Conservation (phyloP, 2,888 invertebrate genomes). For the Griposia aprilina region DNA sequence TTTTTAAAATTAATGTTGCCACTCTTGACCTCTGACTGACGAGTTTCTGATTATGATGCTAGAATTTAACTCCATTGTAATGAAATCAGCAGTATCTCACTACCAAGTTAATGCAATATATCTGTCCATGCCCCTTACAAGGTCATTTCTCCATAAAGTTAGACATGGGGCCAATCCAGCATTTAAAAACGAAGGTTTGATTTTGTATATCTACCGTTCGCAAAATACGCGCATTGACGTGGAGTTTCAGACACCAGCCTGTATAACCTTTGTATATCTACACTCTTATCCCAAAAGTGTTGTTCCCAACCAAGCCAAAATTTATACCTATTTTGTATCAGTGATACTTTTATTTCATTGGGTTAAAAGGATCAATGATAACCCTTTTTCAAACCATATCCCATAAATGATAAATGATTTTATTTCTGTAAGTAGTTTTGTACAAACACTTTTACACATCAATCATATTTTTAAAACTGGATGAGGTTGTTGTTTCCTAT, state of each 20-base stretch:
- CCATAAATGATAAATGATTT: too few species aligned
- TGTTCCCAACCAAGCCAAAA: background rate
- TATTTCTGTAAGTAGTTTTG: too few species aligned
- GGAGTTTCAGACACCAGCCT: too few species aligned
- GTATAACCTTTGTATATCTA: too few species aligned
- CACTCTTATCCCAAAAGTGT: background rate
- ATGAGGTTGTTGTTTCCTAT: too few species aligned
- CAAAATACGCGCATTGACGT: too few species aligned
- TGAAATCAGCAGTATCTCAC: background rate
- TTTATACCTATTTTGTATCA: background rate
- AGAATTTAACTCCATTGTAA: constrained; percentile 7
- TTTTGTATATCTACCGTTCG: background rate
- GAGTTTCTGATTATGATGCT: constrained; percentile 5
- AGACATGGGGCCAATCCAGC: background rate
- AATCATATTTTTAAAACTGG: too few species aligned
- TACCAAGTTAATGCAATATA: background rate
- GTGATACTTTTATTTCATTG: background rate
- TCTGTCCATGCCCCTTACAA: background rate
- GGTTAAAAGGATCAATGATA: background rate
- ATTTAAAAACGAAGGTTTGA: background rate
- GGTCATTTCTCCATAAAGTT: background rate
- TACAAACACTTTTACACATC: too few species aligned
- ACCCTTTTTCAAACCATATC: background rate
- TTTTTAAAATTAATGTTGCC: background rate
- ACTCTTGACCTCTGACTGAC: background rate